These are phyloP conservation scores for Anhinga rufa DNA, from an alignment of 2,113 vertebrate genomes.

Conservation along the genomic window DNA sequence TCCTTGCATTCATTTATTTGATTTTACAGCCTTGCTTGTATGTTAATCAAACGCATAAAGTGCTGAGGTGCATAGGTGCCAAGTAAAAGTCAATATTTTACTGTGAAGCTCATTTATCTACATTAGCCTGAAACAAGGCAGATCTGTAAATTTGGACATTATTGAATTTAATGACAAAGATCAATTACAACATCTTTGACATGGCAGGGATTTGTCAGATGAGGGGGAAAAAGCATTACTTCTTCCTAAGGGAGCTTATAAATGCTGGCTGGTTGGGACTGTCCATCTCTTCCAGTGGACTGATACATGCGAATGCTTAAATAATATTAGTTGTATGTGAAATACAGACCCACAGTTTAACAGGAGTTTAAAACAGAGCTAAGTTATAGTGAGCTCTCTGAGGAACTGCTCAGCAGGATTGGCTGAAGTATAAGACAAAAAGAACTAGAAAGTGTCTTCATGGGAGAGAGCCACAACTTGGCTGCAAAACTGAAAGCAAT, in stretches of 20 bases:
- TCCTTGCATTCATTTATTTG: constrained; percentile 53
- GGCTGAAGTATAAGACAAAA: background rate
- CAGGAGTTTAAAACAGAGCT: background rate
- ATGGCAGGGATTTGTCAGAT: constrained; percentile 10
- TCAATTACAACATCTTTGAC: constrained; percentile 64
- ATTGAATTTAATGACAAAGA: constrained; percentile 69
- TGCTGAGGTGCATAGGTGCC: constrained; percentile 60
- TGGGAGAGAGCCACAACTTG: background rate
- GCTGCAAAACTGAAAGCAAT: background rate
- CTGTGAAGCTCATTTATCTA: constrained; percentile 67
- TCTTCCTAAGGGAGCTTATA: constrained; percentile 21
- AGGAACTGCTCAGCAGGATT: background rate
- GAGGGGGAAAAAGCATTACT: background rate
- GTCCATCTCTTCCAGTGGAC: background rate
- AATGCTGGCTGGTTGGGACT: background rate
- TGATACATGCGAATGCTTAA: background rate
- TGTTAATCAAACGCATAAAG: constrained; percentile 71
- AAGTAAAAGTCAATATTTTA: constrained; percentile 70
- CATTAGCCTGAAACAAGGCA: constrained; percentile 65
- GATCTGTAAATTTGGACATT: constrained; percentile 62
- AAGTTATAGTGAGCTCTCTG: background rate
- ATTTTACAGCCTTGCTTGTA: constrained; percentile 41
- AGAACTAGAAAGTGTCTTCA: background rate
- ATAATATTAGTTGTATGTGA: background rate
- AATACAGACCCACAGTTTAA: background rate